phyloP scores from a whole-genome alignment of 2,113 vertebrate species.

The Glaucomys volans region DNA sequence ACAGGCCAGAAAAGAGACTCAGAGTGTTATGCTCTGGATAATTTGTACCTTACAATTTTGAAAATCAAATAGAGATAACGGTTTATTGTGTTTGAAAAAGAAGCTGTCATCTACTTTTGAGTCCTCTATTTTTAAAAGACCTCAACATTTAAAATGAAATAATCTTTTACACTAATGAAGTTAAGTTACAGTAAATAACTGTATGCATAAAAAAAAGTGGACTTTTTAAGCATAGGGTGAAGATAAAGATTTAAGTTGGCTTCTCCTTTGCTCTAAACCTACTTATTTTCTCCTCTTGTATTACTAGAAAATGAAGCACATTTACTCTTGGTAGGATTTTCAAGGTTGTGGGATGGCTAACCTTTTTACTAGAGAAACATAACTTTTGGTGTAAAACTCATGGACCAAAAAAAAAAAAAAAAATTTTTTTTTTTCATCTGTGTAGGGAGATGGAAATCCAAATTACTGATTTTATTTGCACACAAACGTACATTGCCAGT shows the following conservation, averaged over 20 bases:
- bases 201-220: conserved; percentile 45
- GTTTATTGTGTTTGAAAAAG: conserved; percentile 81
- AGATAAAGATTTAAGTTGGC: conserved; percentile 60
- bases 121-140: conserved; percentile 73
- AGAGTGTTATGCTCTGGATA: conserved; percentile 80
- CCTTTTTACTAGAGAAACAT: conserved; percentile 45
- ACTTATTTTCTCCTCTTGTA: not conserved
- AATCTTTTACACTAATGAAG: conserved; percentile 75
- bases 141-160: conserved; percentile 77
- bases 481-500: not conserved
- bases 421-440: not conserved
- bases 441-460: conserved; percentile 19
- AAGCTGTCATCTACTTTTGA: conserved; percentile 69
- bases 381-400: not conserved
- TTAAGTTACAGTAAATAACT: conserved; percentile 80
- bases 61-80: conserved; percentile 78
- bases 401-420: not conserved
- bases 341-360: conserved; percentile 64
- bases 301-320: conserved; percentile 53
- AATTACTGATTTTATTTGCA: conserved; percentile 26
- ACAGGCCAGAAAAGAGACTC: conserved; percentile 86
- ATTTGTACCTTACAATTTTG: conserved; percentile 84
- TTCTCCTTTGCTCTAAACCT: conserved; percentile 41
- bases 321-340: conserved; percentile 68
- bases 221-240: conserved; percentile 50